A percentile compares a stretch with the other conserved stretches of the same genome.
Evolutionary conservation across 2,797 vertebrate species (phyloP).

Genomic region (Aulostomus chinensis): DNA sequence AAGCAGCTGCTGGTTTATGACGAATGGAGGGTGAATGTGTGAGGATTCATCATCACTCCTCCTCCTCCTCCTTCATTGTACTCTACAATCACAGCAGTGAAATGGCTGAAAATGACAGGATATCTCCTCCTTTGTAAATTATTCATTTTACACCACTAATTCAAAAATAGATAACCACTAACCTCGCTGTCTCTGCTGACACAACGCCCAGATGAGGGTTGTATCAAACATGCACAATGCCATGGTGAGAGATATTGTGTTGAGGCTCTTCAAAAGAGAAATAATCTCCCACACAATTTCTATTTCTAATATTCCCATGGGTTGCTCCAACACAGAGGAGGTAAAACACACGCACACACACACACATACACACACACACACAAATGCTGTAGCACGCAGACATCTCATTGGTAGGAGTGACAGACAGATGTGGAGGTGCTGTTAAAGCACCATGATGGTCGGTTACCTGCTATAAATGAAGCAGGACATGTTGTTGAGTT

Average conservation of each 20-base stretch:
- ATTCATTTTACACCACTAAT: constrained; percentile 64
- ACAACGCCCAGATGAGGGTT: constrained; percentile 69
- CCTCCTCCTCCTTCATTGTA: constrained; percentile 7
- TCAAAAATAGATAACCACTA: constrained; percentile 72
- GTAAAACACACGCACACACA: constrained; percentile 45
- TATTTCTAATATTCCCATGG: constrained; percentile 80
- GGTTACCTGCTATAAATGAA: constrained; percentile 89
- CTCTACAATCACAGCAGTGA: constrained; percentile 39
- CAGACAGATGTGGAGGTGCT: constrained; percentile 38
- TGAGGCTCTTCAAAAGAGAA: constrained; percentile 72
- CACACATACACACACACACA: constrained; percentile 41
- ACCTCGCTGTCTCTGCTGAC: constrained; percentile 69
- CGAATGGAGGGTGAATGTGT: constrained; percentile 15
- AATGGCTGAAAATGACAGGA: constrained; percentile 27
- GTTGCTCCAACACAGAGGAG: constrained; percentile 67
- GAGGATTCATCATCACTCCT: constrained; percentile 18
- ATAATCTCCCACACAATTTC: constrained; percentile 78
- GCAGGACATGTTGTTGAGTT: constrained; percentile 87
- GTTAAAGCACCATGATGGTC: constrained; percentile 7
- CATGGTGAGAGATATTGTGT: constrained; percentile 67
- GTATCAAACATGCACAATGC: constrained; percentile 68
- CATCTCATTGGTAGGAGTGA: constrained; percentile 23
- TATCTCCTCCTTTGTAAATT: constrained; percentile 56
- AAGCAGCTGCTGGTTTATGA: constrained; percentile 17
- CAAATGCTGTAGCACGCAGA: constrained; percentile 18